Percentiles rank a stretch among this genome's conserved stretches.
phyloP scores from a whole-genome alignment of 2,797 vertebrate species.

The Rhabdomys pumilio region DNA sequence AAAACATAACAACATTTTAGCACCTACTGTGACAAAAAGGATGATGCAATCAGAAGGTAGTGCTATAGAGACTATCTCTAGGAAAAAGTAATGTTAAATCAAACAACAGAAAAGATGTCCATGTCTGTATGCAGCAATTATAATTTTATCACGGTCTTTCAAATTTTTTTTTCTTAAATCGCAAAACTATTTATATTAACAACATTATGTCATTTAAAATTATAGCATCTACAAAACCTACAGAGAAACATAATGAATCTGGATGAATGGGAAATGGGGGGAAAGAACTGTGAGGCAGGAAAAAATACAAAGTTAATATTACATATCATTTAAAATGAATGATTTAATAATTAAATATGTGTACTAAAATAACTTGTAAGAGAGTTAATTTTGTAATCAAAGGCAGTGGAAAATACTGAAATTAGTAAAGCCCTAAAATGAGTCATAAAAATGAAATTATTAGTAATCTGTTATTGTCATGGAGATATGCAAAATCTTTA shows the following conservation, averaged over 20 bases:
- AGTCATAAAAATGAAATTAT: not conserved
- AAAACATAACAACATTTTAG: not conserved
- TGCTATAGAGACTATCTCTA: not conserved
- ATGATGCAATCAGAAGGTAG: not conserved
- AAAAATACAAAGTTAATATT: not conserved
- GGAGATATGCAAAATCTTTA: not conserved
- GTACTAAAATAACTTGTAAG: not conserved
- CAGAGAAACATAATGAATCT: not conserved
- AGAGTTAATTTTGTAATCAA: not conserved
- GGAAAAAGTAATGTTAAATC: not conserved
- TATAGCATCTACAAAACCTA: not conserved
- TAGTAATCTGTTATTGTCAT: not conserved
- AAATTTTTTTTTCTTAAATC: not conserved
- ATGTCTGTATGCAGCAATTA: not conserved
- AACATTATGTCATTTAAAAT: not conserved
- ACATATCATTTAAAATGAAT: not conserved
- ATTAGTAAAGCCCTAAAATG: not conserved
- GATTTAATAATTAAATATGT: not conserved
- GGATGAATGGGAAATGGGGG: not conserved
- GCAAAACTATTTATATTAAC: not conserved
- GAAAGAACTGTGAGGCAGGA: not conserved
- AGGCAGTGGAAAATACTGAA: not conserved
- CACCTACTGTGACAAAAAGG: not conserved
- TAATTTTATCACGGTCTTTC: not conserved
- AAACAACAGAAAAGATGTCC: not conserved